Evolutionary conservation across 1,140 invertebrate species (phyloP).

Genomic region (Helicoverpa armigera): DNA sequence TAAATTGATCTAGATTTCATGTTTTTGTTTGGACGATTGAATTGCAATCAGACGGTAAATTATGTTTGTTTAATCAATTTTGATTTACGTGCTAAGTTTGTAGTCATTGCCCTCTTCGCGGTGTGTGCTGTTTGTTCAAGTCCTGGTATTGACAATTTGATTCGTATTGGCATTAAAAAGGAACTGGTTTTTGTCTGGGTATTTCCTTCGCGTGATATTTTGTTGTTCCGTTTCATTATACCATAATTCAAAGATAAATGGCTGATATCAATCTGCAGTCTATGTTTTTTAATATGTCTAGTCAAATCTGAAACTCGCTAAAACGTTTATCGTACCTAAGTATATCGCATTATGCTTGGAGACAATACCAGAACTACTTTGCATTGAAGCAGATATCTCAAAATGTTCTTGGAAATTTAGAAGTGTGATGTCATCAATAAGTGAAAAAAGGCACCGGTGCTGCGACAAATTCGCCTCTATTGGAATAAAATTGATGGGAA

Average conservation of each 20-base stretch:
- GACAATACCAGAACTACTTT: slow-evolving; percentile 6
- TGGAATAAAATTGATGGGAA: slow-evolving; percentile 75
- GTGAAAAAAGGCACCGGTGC: slow-evolving; percentile 65
- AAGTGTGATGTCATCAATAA: slow-evolving; percentile 62
- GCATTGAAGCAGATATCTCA: background rate
- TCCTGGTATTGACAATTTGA: slow-evolving; percentile 28
- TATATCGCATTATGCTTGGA: background rate
- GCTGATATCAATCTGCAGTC: slow-evolving; percentile 32
- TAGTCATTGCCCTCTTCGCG: slow-evolving; percentile 18
- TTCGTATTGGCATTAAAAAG: slow-evolving; percentile 6
- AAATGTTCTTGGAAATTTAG: slow-evolving; percentile 38
- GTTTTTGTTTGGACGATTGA: background rate
- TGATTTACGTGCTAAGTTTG: slow-evolving; percentile 5
- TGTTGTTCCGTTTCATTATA: slow-evolving; percentile 37
- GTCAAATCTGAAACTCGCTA: background rate
- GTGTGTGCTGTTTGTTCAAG: slow-evolving; percentile 12
- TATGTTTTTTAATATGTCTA: slow-evolving; percentile 6
- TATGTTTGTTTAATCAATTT: slow-evolving; percentile 19
- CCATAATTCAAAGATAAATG: slow-evolving; percentile 39
- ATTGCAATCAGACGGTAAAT: slow-evolving; percentile 7
- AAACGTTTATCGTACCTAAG: slow-evolving; percentile 5
- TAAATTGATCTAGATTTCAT: slow-evolving; percentile 39
- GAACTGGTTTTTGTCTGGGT: slow-evolving; percentile 33
- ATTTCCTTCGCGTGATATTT: slow-evolving; percentile 43
- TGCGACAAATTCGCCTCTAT: slow-evolving; percentile 63